These are phyloP conservation scores for Semaprochilodus insignis DNA, from an alignment of 2,797 vertebrate species.

Conservation along the genomic window DNA sequence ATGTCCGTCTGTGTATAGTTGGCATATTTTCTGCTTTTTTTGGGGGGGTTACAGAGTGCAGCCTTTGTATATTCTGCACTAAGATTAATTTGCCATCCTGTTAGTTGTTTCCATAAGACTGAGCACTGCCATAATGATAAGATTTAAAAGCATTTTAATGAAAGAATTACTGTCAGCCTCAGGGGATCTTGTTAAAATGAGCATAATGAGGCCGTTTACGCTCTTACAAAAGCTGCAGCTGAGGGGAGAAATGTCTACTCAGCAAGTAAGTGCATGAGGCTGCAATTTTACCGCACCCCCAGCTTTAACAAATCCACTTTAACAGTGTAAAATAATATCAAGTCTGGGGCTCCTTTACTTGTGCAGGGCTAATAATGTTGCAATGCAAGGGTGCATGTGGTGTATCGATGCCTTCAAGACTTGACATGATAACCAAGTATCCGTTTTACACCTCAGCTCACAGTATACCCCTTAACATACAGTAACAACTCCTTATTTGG, in stretches of 20 bases:
- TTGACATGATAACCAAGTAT: neutral
- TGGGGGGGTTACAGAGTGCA: neutral
- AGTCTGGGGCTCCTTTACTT: neutral
- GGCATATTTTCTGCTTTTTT: neutral
- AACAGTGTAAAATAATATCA: slow-evolving; percentile 11
- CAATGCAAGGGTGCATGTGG: neutral
- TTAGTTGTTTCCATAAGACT: slow-evolving; percentile 64
- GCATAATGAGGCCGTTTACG: neutral
- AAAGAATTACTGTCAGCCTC: neutral
- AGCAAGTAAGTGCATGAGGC: slow-evolving; percentile 16
- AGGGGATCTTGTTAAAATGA: slow-evolving; percentile 3
- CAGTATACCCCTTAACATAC: neutral
- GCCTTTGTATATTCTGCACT: neutral
- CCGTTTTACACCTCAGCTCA: neutral
- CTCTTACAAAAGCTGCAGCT: neutral
- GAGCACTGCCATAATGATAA: slow-evolving; percentile 39
- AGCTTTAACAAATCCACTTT: slow-evolving; percentile 8
- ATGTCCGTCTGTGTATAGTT: slow-evolving; percentile 6
- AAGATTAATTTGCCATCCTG: slow-evolving; percentile 9
- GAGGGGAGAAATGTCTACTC: slow-evolving; percentile 23
- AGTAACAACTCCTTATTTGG: neutral
- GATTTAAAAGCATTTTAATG: slow-evolving; percentile 57
- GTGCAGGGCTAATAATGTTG: neutral
- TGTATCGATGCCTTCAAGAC: neutral
- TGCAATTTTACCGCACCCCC: neutral